A percentile compares a stretch with the other conserved stretches of the same genome.
Conservation (phyloP, 2,888 invertebrate species). For the Sipha maydis region DNA sequence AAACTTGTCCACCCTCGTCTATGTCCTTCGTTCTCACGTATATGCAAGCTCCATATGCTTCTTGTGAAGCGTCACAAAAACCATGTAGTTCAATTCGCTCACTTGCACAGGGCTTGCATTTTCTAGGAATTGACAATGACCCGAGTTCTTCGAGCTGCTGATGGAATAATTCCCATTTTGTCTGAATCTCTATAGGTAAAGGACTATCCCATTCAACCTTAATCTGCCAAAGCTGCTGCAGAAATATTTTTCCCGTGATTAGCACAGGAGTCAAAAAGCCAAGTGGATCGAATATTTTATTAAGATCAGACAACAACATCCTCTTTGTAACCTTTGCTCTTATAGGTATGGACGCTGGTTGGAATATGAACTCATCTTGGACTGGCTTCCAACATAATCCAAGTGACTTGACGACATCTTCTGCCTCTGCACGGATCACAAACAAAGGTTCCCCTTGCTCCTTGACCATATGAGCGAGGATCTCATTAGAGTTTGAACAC, state of each 20-base stretch:
- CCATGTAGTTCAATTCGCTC: too few relatives aligned
- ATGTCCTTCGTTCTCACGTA: too few relatives aligned
- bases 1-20: too few relatives aligned
- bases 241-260: background rate
- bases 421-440: background rate
- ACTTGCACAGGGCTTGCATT: background rate
- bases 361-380: background rate
- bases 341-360: too few relatives aligned
- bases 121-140: constrained; percentile 40
- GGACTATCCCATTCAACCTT: too few relatives aligned
- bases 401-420: background rate
- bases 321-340: background rate
- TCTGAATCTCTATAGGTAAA: too few relatives aligned
- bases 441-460: background rate
- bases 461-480: background rate
- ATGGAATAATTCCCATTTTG: too few relatives aligned
- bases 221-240: background rate
- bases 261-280: constrained; percentile 35
- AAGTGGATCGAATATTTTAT: constrained; percentile 45
- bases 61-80: too few relatives aligned
- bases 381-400: constrained; percentile 13
- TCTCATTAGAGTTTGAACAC: background rate
- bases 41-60: too few relatives aligned
- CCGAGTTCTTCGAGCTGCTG: constrained; percentile 6
- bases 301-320: constrained; percentile 4